phyloP scores from a whole-genome alignment of 2,113 vertebrate species.

The Antechinus stuartii region DNA sequence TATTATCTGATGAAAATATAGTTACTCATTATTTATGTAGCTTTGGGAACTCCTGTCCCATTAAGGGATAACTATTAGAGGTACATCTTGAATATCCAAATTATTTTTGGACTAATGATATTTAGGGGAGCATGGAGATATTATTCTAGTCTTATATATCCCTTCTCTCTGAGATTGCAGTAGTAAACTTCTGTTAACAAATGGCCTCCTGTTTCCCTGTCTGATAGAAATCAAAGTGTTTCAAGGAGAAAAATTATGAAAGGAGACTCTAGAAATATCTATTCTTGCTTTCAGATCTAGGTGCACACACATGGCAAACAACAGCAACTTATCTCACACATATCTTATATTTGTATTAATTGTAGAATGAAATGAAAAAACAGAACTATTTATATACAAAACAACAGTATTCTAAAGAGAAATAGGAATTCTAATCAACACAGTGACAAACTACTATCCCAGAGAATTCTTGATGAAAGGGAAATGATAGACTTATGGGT shows the following conservation, averaged over 20 bases:
- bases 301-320: neutral
- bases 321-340: neutral
- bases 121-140: neutral
- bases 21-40: neutral
- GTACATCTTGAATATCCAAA: neutral
- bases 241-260: neutral
- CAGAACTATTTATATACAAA: neutral
- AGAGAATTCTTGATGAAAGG: neutral
- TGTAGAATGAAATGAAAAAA: neutral
- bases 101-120: neutral
- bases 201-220: neutral
- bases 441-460: neutral
- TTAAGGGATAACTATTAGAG: neutral
- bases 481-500: neutral
- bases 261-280: neutral
- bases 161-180: neutral
- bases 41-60: neutral
- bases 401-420: neutral
- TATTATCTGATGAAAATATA: neutral
- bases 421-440: neutral
- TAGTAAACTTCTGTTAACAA: neutral
- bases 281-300: neutral
- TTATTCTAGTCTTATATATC: neutral
- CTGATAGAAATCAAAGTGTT: neutral
- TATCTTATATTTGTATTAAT: neutral